Percentiles rank a stretch among this genome's conserved stretches.
Conservation (phyloP, 2,797 vertebrate species). For the Adelosebastes latens region DNA sequence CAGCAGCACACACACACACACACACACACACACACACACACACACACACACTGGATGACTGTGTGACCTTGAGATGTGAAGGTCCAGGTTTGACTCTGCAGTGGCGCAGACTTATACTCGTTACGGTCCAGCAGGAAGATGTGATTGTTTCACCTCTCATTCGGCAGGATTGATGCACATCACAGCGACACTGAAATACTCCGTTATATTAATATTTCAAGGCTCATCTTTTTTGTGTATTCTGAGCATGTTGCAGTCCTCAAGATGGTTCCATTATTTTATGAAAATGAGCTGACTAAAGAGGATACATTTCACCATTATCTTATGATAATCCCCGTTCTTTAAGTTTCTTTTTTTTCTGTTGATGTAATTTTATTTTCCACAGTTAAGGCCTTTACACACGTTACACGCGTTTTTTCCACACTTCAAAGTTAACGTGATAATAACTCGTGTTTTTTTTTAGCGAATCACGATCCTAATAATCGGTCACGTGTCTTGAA, state of each 20-base stretch:
- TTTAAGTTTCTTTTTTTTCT: constrained; percentile 15
- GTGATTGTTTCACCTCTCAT: background rate
- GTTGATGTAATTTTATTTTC: constrained; percentile 12
- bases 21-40: background rate
- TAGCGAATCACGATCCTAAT: too few species aligned
- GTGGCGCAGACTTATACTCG: constrained; percentile 20
- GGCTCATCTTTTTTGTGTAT: background rate
- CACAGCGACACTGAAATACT: background rate
- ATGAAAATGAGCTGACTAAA: background rate
- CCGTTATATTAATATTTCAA: background rate
- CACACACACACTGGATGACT: constrained; percentile 9
- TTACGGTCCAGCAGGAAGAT: constrained; percentile 16
- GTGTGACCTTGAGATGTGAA: constrained; percentile 54
- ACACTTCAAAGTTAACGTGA: too few species aligned
- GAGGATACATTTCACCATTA: constrained; percentile 14
- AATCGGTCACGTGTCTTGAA: too few species aligned
- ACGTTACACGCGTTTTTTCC: background rate
- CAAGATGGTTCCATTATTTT: constrained; percentile 1
- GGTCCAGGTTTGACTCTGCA: constrained; percentile 35
- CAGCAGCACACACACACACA: background rate
- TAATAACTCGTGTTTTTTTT: too few species aligned
- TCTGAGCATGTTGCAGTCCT: background rate
- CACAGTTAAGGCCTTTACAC: background rate
- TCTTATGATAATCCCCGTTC: constrained; percentile 4
- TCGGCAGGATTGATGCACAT: background rate